phyloP scores from a whole-genome alignment of 2,888 invertebrate genomes.

The Pyralis farinalis region DNA sequence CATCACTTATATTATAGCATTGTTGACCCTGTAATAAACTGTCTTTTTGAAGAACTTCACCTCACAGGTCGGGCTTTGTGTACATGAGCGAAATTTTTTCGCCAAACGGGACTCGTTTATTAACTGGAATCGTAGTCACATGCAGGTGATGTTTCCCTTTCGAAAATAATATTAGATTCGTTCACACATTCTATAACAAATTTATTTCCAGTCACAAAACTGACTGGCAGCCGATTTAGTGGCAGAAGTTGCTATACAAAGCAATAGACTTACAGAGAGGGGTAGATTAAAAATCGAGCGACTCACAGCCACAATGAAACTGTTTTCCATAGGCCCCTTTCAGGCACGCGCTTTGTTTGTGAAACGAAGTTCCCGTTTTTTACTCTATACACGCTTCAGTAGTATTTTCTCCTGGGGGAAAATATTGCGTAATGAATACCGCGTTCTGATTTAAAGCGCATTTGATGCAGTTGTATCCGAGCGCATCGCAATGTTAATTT shows the following conservation, averaged over 20 bases:
- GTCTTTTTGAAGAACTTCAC: no score
- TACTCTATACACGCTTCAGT: constrained; percentile 64
- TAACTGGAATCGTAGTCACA: no score
- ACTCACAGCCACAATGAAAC: constrained; percentile 75
- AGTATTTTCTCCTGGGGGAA: constrained; percentile 54
- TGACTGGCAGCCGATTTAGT: constrained; percentile 33
- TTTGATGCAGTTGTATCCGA: constrained; percentile 28
- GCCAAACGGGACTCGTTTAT: no score
- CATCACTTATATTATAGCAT: no score
- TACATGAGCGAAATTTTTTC: no score
- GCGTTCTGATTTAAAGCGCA: constrained; percentile 42
- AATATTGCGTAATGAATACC: constrained; percentile 68
- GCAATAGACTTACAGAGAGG: constrained; percentile 69
- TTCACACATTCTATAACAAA: no score
- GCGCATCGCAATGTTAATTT: constrained; percentile 40
- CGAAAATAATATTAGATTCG: no score
- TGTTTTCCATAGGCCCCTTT: constrained; percentile 74
- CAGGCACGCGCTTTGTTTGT: constrained; percentile 72
- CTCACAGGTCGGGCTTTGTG: no score
- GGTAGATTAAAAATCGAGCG: constrained; percentile 79
- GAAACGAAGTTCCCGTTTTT: constrained; percentile 74
- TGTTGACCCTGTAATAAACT: no score
- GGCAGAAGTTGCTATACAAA: constrained; percentile 47
- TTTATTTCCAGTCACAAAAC: no score
- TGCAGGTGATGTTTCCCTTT: no score